Conservation (phyloP, 2,113 vertebrate species). For the Lasiurus cinereus region DNA sequence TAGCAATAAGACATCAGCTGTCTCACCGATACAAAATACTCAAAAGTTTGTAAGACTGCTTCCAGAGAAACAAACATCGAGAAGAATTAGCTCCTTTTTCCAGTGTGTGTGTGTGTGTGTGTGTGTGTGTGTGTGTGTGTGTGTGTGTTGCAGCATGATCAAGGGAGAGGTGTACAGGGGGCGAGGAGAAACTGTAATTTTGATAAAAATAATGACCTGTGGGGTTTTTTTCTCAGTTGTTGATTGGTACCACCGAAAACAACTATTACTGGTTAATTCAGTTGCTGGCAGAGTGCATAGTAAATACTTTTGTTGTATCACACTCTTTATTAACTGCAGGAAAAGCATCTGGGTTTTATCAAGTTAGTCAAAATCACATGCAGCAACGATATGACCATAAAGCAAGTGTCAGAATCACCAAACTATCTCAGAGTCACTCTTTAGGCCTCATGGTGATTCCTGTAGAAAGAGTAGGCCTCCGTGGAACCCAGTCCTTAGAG, state of each 20-base stretch:
- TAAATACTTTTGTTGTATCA: conserved; percentile 75
- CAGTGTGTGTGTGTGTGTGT: not conserved
- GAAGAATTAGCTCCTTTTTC: conserved; percentile 43
- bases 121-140: not conserved
- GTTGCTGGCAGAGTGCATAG: conserved; percentile 74
- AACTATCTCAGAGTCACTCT: conserved; percentile 51
- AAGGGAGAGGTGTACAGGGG: conserved; percentile 51
- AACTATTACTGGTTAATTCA: conserved; percentile 81
- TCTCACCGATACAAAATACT: conserved; percentile 61
- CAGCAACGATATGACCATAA: conserved; percentile 20
- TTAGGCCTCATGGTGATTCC: not conserved
- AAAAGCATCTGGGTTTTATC: conserved; percentile 70
- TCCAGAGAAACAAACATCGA: conserved; percentile 57
- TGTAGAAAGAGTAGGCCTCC: not conserved
- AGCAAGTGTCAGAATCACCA: conserved; percentile 11
- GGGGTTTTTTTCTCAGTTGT: conserved; percentile 70
- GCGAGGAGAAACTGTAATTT: conserved; percentile 66
- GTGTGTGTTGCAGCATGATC: not conserved
- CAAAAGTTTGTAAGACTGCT: conserved; percentile 61
- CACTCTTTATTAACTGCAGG: conserved; percentile 75
- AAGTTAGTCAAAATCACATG: conserved; percentile 71
- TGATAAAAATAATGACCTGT: conserved; percentile 78
- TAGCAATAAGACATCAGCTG: conserved; percentile 23
- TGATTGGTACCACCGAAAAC: conserved; percentile 76
- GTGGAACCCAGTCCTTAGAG: not conserved